A percentile compares a stretch with the other conserved stretches of the same genome.
phyloP scores from a whole-genome alignment of 2,797 vertebrate species.

The Halcyon leucocephala region DNA sequence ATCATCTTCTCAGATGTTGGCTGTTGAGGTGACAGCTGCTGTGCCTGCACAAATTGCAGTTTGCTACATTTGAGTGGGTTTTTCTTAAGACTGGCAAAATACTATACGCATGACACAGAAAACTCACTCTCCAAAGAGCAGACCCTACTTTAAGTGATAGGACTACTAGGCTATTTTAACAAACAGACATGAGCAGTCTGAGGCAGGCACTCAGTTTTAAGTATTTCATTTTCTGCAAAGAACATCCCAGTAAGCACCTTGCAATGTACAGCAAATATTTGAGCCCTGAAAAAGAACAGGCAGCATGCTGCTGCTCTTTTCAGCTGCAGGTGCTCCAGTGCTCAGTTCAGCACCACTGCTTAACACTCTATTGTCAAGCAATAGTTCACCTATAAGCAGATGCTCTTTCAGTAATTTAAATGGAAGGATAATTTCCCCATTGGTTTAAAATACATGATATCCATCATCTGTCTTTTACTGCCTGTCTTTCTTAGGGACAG shows the following conservation, averaged over 20 bases:
- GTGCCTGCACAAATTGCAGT: background rate
- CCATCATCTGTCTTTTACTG: background rate
- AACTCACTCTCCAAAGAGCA: background rate
- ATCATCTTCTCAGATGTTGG: background rate
- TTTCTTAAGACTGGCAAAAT: background rate
- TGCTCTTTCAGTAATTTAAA: background rate
- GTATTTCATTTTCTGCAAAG: background rate
- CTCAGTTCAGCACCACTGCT: background rate
- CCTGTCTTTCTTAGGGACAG: background rate
- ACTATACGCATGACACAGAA: background rate
- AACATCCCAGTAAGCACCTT: background rate
- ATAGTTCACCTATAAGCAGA: background rate
- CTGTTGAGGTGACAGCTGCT: background rate
- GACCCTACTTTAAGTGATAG: background rate
- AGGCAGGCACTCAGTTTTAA: background rate
- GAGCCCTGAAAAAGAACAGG: background rate
- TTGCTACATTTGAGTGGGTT: background rate
- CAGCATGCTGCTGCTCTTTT: background rate
- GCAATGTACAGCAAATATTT: background rate
- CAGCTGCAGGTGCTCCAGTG: no score
- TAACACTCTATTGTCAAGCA: background rate
- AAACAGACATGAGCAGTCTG: background rate
- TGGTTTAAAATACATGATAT: background rate
- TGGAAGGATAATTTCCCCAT: background rate
- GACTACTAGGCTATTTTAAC: background rate